Evolutionary conservation across 2,113 vertebrate species (phyloP), one percentile per base, ranked within the genome.

Genomic region (Halcyon senegalensis): DNA sequence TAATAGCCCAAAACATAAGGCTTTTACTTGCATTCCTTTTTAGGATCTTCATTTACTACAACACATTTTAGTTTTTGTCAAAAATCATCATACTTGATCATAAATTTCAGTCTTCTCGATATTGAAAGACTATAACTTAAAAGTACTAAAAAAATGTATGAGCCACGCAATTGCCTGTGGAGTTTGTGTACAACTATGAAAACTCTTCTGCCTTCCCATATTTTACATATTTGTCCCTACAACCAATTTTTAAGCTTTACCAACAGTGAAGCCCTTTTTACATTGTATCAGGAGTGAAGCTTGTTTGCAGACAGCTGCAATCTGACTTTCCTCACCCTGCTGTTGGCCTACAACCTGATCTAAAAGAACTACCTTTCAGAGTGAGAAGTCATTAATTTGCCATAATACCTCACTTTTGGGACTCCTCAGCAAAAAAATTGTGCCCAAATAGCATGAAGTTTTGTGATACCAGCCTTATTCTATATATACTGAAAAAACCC

Each of bases 281-380:
- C 72, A 50, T 51, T 78, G 81, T 83, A 82, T 74, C 87, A 91
- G 82, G 68, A 93, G 74, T 18, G 84, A 94, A 96, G 69, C 92
- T 96, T 92, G 96, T 96, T 94, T 96, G 95, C 94, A 97, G 97
- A 95, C 96, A 98, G 92, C 96, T 97, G 97, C 97, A 91, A 76
- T 84, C 68, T 86, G 87, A 96, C 94, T 97, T 97, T 97, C 91
- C 89, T 87, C 90, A 88, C 93, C 95, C 96, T 94, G 93, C 92
- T 94, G 97, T 90, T 98, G 98, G 97, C 97, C 97, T 98, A 92
- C 96, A 96, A 97, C 96, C 97, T 94, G 94, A 97, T 94, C 92
- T 96, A 88, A 98, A 98, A 97, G 92, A 97, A 90, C 85, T 89
- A 96, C 87, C 97, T 97, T 96, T 96, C 96, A 94, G 84, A 96